Evolutionary conservation across 2,113 vertebrate genomes (phyloP).

Genomic region (Eurypyga helias): DNA sequence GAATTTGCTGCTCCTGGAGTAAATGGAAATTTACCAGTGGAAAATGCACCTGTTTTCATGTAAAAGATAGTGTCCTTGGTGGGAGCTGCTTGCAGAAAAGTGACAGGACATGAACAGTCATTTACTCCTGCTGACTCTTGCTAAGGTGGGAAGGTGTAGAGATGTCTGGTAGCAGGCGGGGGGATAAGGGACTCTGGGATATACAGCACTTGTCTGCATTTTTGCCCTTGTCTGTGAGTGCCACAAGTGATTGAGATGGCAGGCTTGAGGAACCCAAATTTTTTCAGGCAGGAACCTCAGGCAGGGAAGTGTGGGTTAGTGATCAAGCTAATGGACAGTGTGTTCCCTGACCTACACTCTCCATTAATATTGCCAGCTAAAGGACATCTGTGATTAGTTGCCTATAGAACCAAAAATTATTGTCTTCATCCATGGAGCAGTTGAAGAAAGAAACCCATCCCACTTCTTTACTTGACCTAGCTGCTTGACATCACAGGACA

Average conservation of each 20-base stretch:
- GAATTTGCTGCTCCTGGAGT: neutral
- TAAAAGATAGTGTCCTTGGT: neutral
- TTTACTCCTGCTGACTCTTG: neutral
- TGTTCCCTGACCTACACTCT: neutral
- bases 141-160: neutral
- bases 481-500: neutral
- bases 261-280: neutral
- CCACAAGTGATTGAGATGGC: neutral
- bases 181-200: neutral
- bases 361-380: neutral
- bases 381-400: neutral
- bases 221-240: neutral
- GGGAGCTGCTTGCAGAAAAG: neutral
- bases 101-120: fast-evolving
- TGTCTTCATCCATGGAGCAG: neutral
- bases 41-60: neutral
- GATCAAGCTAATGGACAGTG: neutral
- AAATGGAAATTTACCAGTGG: neutral
- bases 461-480: neutral
- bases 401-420: neutral
- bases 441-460: neutral
- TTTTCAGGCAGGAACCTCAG: neutral
- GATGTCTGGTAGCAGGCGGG: neutral
- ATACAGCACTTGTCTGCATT: too few relatives aligned
- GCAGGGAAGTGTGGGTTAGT: neutral